Conservation (phyloP, 2,797 vertebrate species). For the Sphenopsis melanotis region DNA sequence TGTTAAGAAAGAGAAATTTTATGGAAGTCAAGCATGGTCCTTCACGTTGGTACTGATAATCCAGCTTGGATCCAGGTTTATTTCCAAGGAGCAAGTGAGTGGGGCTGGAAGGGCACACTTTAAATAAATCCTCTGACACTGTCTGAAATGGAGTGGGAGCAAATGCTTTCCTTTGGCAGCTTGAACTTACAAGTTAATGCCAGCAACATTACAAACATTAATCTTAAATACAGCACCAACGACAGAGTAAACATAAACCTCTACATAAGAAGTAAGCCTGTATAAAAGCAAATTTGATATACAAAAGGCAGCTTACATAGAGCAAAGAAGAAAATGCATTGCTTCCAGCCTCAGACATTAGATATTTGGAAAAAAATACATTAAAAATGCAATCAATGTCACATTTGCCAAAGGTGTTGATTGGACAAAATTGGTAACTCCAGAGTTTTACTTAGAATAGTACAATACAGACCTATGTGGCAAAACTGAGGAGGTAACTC, state of each 20-base stretch:
- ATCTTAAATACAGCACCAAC: not conserved
- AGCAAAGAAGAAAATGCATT: not conserved
- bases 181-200: not conserved
- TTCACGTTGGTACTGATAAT: not conserved
- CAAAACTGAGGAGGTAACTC: not conserved
- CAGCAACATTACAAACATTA: not conserved
- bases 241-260: conserved; percentile 17
- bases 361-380: not conserved
- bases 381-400: not conserved
- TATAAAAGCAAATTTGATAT: not conserved
- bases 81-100: not conserved
- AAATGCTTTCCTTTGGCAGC: not conserved
- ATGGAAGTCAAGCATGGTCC: not conserved
- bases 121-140: not conserved
- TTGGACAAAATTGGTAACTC: not conserved
- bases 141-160: not conserved
- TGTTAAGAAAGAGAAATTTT: not conserved
- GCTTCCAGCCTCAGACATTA: not conserved
- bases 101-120: not conserved
- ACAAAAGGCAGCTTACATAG: not conserved
- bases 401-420: not conserved
- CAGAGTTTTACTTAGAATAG: not conserved
- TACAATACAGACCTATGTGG: not conserved
- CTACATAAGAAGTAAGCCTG: not conserved
- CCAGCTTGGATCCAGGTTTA: not conserved